Conservation (phyloP, 2,888 invertebrate genomes). For the Epinotia bilunana region DNA sequence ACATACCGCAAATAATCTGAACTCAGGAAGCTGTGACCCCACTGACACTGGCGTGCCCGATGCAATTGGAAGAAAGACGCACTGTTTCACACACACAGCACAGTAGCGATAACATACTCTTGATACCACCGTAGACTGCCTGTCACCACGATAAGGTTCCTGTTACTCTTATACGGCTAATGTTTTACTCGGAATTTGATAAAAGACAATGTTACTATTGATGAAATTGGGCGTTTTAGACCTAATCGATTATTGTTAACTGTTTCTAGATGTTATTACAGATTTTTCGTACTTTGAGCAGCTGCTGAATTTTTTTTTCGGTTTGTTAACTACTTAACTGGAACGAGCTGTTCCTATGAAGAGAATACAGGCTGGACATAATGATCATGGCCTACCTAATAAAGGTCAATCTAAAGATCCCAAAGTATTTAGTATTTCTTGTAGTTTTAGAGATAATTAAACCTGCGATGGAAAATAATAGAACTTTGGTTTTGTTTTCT, state of each 20-base stretch:
- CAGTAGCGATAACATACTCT: constrained; percentile 11
- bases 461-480: neutral
- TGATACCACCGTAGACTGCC: constrained; percentile 69
- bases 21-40: constrained; percentile 72
- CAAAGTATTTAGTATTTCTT: neutral
- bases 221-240: constrained; percentile 15
- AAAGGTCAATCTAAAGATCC: too few relatives aligned
- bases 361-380: too few relatives aligned
- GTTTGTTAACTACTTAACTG: too few relatives aligned
- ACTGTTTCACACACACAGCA: constrained; percentile 36
- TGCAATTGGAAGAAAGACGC: constrained; percentile 55
- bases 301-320: neutral
- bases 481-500: neutral
- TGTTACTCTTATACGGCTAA: constrained; percentile 36
- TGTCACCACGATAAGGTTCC: constrained; percentile 75
- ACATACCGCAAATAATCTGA: constrained; percentile 62
- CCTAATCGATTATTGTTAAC: neutral
- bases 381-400: too few relatives aligned
- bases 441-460: neutral
- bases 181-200: constrained; percentile 25
- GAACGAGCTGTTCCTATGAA: too few relatives aligned
- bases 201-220: constrained; percentile 26
- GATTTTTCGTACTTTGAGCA: neutral
- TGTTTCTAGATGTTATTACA: too few relatives aligned
- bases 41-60: constrained; percentile 51